These are phyloP conservation scores for Leptinotarsa haldemani DNA, from an alignment of 2,888 invertebrate species.

Conservation along the genomic window DNA sequence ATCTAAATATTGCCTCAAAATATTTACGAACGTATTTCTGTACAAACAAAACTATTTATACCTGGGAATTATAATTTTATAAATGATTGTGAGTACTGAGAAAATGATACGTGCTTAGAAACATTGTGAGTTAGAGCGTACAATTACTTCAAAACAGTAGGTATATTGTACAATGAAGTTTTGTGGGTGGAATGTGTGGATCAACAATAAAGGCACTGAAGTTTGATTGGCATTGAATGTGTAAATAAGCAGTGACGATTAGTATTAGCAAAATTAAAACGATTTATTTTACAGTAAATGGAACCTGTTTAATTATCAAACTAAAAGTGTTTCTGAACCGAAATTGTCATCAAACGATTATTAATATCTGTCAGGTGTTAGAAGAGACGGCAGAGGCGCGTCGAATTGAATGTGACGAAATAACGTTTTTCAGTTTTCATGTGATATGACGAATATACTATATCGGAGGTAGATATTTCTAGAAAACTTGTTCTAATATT, in stretches of 20 bases:
- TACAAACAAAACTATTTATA: constrained; percentile 11
- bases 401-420: constrained; percentile 6
- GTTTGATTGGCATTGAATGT: constrained; percentile 1
- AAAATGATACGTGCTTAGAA: not conserved
- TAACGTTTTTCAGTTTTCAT: not conserved
- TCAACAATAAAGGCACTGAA: not conserved
- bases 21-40: not conserved
- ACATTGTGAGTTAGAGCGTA: not conserved
- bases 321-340: not conserved
- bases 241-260: constrained; percentile 19
- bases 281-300: constrained; percentile 14
- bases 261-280: constrained; percentile 27
- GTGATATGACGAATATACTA: not conserved
- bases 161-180: not conserved
- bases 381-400: not conserved
- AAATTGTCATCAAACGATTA: constrained; percentile 12
- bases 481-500: not conserved
- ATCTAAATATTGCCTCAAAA: not conserved
- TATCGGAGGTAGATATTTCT: constrained; percentile 11
- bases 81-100: not conserved
- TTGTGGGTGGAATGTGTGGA: too few relatives aligned
- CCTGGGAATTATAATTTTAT: not conserved
- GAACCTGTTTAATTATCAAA: constrained; percentile 1
- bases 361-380: constrained; percentile 13
- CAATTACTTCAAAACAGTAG: not conserved